Conservation (phyloP, 2,113 vertebrate species). For the Epinephelus cyanopodus region DNA sequence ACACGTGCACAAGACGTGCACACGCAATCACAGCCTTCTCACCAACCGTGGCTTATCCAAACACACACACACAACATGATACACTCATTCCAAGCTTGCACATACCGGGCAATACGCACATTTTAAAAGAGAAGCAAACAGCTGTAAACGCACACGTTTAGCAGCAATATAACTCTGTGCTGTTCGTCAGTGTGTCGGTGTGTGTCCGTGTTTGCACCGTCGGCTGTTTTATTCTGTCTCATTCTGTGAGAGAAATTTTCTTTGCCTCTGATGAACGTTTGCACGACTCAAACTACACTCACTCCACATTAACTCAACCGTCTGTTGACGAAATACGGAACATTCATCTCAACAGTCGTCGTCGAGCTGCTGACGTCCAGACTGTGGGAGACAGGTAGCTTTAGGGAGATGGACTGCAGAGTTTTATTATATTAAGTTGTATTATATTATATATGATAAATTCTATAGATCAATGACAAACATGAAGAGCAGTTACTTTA, state of each 20-base stretch:
- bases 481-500: neutral
- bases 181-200: neutral
- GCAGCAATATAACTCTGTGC: slow-evolving; percentile 55
- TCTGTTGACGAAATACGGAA: neutral
- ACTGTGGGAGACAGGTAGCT: no score
- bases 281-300: neutral
- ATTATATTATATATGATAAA: neutral
- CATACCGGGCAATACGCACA: slow-evolving; percentile 26
- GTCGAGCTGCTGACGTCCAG: no score
- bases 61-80: slow-evolving; percentile 37
- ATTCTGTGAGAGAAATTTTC: no score
- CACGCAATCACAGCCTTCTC: slow-evolving; percentile 63
- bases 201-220: slow-evolving; percentile 2
- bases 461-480: neutral
- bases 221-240: neutral
- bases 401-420: neutral
- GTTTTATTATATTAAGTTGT: neutral
- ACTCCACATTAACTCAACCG: neutral
- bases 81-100: slow-evolving; percentile 23
- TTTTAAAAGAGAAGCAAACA: neutral
- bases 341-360: neutral
- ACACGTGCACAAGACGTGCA: slow-evolving; percentile 27
- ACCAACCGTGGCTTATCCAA: slow-evolving; percentile 68
- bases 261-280: slow-evolving; percentile 24
- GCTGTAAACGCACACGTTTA: slow-evolving; percentile 51